A percentile compares a stretch with the other conserved stretches of the same genome.
Evolutionary conservation across 37 sponge, comb jelly and placozoan species (phyloP).

Genomic region (Corticium candelabrum): DNA sequence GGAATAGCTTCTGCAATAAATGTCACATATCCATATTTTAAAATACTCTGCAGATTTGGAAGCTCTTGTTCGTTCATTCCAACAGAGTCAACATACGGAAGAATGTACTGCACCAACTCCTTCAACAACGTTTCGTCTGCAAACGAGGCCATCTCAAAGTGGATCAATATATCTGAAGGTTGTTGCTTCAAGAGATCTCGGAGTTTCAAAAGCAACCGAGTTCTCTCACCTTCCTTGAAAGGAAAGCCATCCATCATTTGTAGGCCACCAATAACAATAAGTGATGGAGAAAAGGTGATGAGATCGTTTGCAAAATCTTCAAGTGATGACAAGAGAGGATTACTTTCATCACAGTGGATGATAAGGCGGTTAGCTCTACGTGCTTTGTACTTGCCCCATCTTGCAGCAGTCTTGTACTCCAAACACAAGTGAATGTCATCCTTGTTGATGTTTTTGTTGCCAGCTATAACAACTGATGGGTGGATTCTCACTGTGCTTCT

Average conservation of each 20-base stretch:
- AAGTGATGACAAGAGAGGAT: slow-evolving; percentile 47
- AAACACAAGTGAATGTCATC: slow-evolving; percentile 53
- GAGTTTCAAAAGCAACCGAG: slow-evolving; percentile 23
- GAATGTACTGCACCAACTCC: slow-evolving; percentile 36
- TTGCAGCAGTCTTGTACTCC: slow-evolving; percentile 41
- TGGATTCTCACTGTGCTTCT: background rate
- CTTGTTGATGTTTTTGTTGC: background rate
- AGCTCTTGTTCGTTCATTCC: slow-evolving; percentile 89
- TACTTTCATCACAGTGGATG: slow-evolving; percentile 54
- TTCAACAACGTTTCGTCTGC: slow-evolving; percentile 32
- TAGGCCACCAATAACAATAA: slow-evolving; percentile 62
- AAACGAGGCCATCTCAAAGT: slow-evolving; percentile 81
- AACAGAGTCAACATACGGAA: slow-evolving; percentile 66
- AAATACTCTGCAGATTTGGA: slow-evolving; percentile 38
- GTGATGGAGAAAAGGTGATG: slow-evolving; percentile 25
- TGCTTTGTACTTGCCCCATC: slow-evolving; percentile 48
- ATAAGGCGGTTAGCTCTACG: slow-evolving; percentile 59
- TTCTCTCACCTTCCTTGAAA: slow-evolving; percentile 20
- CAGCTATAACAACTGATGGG: slow-evolving; percentile 14
- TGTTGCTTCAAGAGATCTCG: slow-evolving; percentile 18
- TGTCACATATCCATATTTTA: slow-evolving; percentile 26
- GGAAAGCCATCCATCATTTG: slow-evolving; percentile 74
- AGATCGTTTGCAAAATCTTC: slow-evolving; percentile 22
- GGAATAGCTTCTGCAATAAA: slow-evolving; percentile 28
- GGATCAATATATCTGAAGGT: slow-evolving; percentile 33